These are phyloP conservation scores for Cephalopachus bancanus DNA, from an alignment of 2,797 vertebrate species.

Conservation along the genomic window DNA sequence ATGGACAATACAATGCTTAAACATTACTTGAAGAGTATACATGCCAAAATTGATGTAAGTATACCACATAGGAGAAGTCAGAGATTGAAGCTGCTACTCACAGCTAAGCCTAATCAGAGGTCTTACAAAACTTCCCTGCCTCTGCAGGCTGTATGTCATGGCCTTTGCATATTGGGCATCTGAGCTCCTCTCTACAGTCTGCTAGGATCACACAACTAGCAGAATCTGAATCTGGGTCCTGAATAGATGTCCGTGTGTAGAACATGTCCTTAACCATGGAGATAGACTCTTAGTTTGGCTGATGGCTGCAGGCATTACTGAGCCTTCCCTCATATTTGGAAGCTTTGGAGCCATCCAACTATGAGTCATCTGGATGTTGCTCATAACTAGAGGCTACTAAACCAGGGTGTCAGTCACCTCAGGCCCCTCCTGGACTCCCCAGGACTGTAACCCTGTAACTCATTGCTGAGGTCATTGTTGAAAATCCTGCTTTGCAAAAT, in stretches of 20 bases:
- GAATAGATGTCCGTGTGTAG: neutral
- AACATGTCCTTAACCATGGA: neutral
- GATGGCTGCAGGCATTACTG: neutral
- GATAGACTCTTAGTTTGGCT: neutral
- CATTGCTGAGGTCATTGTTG: neutral
- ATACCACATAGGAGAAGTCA: neutral
- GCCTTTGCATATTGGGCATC: neutral
- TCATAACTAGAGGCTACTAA: neutral
- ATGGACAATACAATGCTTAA: neutral
- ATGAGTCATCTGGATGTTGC: neutral
- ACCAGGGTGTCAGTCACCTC: neutral
- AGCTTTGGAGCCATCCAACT: neutral
- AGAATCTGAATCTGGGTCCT: neutral
- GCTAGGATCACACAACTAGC: neutral
- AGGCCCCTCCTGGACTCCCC: neutral
- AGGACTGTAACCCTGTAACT: neutral
- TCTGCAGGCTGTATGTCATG: rapidly evolving
- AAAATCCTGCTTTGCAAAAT: neutral
- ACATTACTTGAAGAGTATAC: neutral
- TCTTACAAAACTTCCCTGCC: neutral
- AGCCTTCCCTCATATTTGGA: neutral
- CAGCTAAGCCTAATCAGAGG: neutral
- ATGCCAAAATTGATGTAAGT: neutral
- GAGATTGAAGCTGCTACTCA: neutral
- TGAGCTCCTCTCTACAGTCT: neutral